phyloP scores from a whole-genome alignment of 2,113 vertebrate genomes.

The Taxidea taxus region DNA sequence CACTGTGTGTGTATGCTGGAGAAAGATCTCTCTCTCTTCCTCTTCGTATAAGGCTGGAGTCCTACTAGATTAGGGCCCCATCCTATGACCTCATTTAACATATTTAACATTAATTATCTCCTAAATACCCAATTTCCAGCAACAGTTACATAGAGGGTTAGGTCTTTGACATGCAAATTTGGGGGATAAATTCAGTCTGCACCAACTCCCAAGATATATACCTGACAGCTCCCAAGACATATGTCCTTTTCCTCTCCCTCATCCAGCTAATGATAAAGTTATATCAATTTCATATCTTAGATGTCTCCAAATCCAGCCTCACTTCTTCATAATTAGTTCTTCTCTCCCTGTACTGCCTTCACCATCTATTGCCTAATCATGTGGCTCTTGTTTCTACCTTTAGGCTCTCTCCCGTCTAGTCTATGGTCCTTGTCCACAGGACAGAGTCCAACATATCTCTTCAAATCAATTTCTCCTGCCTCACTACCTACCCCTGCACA shows the following conservation, averaged over 20 bases:
- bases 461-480: neutral
- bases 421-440: neutral
- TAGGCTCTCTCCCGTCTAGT: neutral
- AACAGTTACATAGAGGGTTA: neutral
- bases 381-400: neutral
- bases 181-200: neutral
- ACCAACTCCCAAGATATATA: neutral
- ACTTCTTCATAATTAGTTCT: neutral
- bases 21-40: neutral
- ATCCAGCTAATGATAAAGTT: neutral
- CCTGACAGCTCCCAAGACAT: neutral
- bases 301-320: neutral
- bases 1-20: neutral
- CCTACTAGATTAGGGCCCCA: neutral
- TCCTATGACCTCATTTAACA: neutral
- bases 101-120: neutral
- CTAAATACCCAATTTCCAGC: neutral
- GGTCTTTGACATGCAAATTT: neutral
- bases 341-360: neutral
- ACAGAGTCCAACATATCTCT: neutral
- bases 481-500: neutral
- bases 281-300: neutral
- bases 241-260: neutral
- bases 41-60: neutral
- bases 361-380: neutral